Evolutionary conservation across 53 echinoderm and acorn worm genomes (phyloP).

Genomic region (Luidia sarsii): DNA sequence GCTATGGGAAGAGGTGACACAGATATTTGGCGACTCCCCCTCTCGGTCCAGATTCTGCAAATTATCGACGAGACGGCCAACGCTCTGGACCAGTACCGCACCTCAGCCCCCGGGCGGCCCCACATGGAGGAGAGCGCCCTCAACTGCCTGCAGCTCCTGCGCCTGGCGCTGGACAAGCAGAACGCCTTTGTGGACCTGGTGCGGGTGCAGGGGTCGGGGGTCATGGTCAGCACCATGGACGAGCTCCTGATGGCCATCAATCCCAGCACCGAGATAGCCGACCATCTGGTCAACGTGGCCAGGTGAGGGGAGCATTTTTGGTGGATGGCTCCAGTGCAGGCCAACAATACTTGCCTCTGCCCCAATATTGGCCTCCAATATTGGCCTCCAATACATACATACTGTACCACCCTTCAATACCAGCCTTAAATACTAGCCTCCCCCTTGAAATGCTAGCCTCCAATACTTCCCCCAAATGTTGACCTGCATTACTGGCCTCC

Average conservation of each 20-base stretch:
- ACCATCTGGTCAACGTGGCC: conserved; percentile 87
- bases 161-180: conserved; percentile 87
- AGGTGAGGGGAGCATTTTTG: conserved; percentile 57
- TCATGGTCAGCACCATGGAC: conserved; percentile 90
- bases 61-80: conserved; percentile 77
- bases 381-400: too few relatives aligned
- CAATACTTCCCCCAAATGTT: too few relatives aligned
- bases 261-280: conserved; percentile 78
- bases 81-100: conserved; percentile 67
- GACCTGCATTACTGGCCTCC: too few relatives aligned
- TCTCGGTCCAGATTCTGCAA: conserved; percentile 77
- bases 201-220: conserved; percentile 79
- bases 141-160: conserved; percentile 79
- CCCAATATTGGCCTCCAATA: too few relatives aligned
- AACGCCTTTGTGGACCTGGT: conserved; percentile 82
- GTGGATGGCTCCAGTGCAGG: too few relatives aligned
- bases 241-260: conserved; percentile 94
- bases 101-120: conserved; percentile 72
- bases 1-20: too few relatives aligned
- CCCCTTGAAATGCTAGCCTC: too few relatives aligned
- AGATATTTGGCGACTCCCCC: too few relatives aligned
- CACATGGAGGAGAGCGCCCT: conserved; percentile 75
- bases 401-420: too few relatives aligned
- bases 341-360: too few relatives aligned
- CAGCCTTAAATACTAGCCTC: too few relatives aligned